These are phyloP conservation scores for Euspilapteryx auroguttella DNA, from an alignment of 2,888 invertebrate genomes.

Conservation along the genomic window DNA sequence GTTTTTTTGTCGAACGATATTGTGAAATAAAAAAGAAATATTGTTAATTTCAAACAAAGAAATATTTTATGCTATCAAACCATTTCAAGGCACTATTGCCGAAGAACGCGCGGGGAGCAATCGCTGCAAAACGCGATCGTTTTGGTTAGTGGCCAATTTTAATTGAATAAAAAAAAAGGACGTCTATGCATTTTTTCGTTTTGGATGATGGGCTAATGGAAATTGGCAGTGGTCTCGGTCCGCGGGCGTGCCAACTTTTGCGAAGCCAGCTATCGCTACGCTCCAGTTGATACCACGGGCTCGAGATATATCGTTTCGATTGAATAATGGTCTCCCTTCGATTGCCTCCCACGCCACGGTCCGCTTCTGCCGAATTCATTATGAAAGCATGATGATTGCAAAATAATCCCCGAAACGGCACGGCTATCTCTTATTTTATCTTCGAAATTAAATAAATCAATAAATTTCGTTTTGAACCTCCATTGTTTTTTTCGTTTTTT, in stretches of 20 bases:
- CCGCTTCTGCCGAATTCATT: slow-evolving; percentile 27
- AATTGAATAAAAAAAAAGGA: slow-evolving; percentile 60
- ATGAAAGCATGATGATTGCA: slow-evolving; percentile 17
- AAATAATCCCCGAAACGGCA: too few relatives aligned
- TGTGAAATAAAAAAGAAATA: too few relatives aligned
- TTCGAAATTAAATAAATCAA: background rate
- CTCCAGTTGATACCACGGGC: slow-evolving; percentile 32
- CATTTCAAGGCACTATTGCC: too few relatives aligned
- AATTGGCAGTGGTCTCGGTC: slow-evolving; percentile 56
- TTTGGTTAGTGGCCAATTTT: slow-evolving; percentile 53
- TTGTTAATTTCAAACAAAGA: too few relatives aligned
- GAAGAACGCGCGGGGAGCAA: too few relatives aligned
- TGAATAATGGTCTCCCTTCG: slow-evolving; percentile 53
- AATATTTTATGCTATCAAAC: too few relatives aligned
- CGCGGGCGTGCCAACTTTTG: slow-evolving; percentile 55
- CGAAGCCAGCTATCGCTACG: slow-evolving; percentile 53
- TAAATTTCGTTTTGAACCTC: too few relatives aligned
- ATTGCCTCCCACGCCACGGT: slow-evolving; percentile 32
- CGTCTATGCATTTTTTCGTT: slow-evolving; percentile 59
- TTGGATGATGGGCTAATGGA: slow-evolving; percentile 60
- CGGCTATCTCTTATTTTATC: too few relatives aligned
- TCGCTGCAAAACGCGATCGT: slow-evolving; percentile 22
- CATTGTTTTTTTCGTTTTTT: too few relatives aligned
- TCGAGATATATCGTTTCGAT: slow-evolving; percentile 53
- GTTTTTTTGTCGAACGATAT: too few relatives aligned